Evolutionary conservation across 2,113 vertebrate species (phyloP).

Genomic region (Etheostoma spectabile): DNA sequence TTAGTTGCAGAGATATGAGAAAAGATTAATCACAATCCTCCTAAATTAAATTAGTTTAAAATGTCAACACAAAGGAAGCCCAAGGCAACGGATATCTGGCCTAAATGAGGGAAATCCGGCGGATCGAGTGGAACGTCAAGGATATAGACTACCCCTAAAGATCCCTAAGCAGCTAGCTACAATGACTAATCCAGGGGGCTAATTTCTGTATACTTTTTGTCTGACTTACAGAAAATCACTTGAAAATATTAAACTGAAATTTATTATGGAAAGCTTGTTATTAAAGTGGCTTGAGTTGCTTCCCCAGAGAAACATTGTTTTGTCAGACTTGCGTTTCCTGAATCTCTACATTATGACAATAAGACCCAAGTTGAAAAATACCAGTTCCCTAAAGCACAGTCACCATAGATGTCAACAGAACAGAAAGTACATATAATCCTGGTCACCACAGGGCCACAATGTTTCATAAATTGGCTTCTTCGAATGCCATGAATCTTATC

Average conservation of each 20-base stretch:
- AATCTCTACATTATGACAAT: slow-evolving; percentile 9
- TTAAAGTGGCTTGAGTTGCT: not conserved
- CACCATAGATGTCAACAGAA: slow-evolving; percentile 43
- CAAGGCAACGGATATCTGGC: too few species aligned
- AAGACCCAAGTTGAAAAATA: not conserved
- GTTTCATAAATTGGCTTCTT: slow-evolving; percentile 36
- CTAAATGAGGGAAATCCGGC: too few species aligned
- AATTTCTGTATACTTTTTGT: slow-evolving; percentile 1
- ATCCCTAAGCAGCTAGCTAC: not conserved
- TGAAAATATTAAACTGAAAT: not conserved
- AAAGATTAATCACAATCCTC: too few species aligned
- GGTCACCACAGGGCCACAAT: slow-evolving; percentile 20
- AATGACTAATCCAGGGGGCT: not conserved
- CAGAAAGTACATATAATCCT: slow-evolving; percentile 26
- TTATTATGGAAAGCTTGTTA: not conserved
- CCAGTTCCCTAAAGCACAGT: slow-evolving; percentile 9
- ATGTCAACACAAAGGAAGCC: too few species aligned
- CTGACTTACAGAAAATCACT: not conserved
- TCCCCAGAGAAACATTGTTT: not conserved
- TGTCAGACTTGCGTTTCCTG: not conserved
- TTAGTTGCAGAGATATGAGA: too few species aligned
- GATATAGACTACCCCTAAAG: too few species aligned
- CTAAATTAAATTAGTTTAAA: too few species aligned
- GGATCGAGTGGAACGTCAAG: too few species aligned
- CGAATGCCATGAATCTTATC: slow-evolving; percentile 27